Conservation (phyloP, 2,888 invertebrate genomes). For the Lacanobia wlatinum region DNA sequence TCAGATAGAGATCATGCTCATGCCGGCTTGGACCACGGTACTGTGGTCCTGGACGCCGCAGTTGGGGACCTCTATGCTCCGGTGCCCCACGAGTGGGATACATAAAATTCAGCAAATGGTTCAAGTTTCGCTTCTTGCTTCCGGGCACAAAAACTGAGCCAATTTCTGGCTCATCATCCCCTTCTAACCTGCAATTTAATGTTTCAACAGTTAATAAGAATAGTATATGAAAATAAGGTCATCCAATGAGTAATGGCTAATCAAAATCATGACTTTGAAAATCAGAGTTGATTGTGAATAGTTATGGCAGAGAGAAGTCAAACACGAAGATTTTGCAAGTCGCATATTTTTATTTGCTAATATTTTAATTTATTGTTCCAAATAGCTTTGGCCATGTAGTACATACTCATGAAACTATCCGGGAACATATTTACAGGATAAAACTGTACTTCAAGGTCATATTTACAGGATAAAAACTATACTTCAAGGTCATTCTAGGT, state of each 20-base stretch:
- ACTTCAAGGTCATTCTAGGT: not conserved
- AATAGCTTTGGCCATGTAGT: no score
- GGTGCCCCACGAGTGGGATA: slow-evolving; percentile 92
- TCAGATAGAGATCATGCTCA: slow-evolving; percentile 98
- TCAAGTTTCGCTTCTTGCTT: slow-evolving; percentile 97
- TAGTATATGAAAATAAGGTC: not conserved
- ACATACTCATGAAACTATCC: no score
- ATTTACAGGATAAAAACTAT: no score
- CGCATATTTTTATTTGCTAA: not conserved
- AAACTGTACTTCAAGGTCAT: no score
- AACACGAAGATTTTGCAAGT: not conserved
- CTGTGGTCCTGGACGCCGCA: slow-evolving; percentile 76
- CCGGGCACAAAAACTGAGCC: slow-evolving; percentile 96
- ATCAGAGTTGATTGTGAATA: not conserved
- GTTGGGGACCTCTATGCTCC: slow-evolving; percentile 78
- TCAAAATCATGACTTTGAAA: not conserved
- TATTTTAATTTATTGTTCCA: not conserved
- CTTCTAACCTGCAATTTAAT: slow-evolving; percentile 84
- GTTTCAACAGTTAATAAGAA: not conserved
- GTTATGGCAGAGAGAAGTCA: not conserved
- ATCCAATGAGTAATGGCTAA: no score
- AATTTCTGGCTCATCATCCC: slow-evolving; percentile 92
- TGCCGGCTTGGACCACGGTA: slow-evolving; percentile 92
- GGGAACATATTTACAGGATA: no score
- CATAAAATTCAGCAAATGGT: slow-evolving; percentile 98